phyloP scores from a whole-genome alignment of 2,113 vertebrate species.

The Bettongia penicillata region DNA sequence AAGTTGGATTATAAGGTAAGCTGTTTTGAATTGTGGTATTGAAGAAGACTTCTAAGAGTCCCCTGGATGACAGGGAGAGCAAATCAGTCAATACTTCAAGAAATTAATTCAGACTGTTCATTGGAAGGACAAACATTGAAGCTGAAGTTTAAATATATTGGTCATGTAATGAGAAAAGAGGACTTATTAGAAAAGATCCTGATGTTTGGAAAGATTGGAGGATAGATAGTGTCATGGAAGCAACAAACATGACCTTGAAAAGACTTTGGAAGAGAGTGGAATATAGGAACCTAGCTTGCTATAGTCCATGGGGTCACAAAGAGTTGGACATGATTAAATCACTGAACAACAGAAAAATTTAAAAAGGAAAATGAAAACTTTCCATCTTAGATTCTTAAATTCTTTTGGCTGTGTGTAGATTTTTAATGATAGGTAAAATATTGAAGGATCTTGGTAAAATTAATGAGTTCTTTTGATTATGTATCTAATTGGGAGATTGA shows the following conservation, averaged over 20 bases:
- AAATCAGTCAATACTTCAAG: not conserved
- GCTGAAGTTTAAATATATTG: no score
- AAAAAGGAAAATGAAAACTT: not conserved
- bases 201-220: not conserved
- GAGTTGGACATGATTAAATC: not conserved
- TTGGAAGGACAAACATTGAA: not conserved
- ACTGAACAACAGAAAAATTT: not conserved
- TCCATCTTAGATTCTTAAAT: no score
- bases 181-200: no score
- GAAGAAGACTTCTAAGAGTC: no score
- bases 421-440: not conserved
- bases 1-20: no score
- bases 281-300: not conserved
- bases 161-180: no score
- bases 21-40: no score
- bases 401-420: not conserved
- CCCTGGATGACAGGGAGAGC: not conserved
- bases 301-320: not conserved
- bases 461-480: not conserved
- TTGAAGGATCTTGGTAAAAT: not conserved
- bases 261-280: not conserved
- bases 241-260: not conserved
- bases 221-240: not conserved
- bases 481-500: no score
- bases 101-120: not conserved